These are phyloP conservation scores for Drosophila melanica DNA, from an alignment of 1,140 invertebrate genomes.

Conservation along the genomic window DNA sequence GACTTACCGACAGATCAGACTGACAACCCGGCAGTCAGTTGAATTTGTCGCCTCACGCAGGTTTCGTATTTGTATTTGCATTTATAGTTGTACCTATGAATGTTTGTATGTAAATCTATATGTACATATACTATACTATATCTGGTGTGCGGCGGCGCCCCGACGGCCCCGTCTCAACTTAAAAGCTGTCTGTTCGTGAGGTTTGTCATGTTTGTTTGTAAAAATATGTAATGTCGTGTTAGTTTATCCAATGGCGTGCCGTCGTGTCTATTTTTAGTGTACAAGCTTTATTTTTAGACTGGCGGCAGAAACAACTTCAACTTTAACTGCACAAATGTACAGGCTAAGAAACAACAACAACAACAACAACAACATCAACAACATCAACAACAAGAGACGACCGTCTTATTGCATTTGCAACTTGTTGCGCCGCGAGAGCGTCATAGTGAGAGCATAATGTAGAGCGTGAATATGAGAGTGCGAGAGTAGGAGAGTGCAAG, in stretches of 20 bases:
- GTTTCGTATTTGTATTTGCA: constrained; percentile 26
- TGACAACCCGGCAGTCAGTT: constrained; percentile 51
- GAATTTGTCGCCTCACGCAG: constrained; percentile 41
- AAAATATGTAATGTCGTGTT: constrained; percentile 71
- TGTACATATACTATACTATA: not conserved
- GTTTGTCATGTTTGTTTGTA: constrained; percentile 70
- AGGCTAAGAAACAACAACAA: constrained; percentile 31
- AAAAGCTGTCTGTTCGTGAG: constrained; percentile 19
- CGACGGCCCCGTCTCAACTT: not conserved
- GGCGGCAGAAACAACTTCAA: constrained; percentile 45
- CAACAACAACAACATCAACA: constrained; percentile 18
- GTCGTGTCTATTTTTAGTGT: constrained; percentile 60
- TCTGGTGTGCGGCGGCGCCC: not conserved
- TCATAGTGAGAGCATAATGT: constrained; percentile 2
- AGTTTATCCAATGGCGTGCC: constrained; percentile 73
- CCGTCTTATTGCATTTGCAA: constrained; percentile 57
- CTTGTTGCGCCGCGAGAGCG: constrained; percentile 60
- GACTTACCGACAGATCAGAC: constrained; percentile 21
- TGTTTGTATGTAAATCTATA: not conserved
- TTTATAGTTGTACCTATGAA: not conserved
- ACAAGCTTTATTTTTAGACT: constrained; percentile 73
- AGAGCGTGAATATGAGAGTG: not conserved
- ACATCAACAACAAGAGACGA: constrained; percentile 33
- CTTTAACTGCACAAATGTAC: constrained; percentile 60
- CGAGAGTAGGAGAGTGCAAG: constrained; percentile 9